These are phyloP conservation scores for Cranoglanis bouderius DNA, from an alignment of 2,113 vertebrate species.

Conservation along the genomic window DNA sequence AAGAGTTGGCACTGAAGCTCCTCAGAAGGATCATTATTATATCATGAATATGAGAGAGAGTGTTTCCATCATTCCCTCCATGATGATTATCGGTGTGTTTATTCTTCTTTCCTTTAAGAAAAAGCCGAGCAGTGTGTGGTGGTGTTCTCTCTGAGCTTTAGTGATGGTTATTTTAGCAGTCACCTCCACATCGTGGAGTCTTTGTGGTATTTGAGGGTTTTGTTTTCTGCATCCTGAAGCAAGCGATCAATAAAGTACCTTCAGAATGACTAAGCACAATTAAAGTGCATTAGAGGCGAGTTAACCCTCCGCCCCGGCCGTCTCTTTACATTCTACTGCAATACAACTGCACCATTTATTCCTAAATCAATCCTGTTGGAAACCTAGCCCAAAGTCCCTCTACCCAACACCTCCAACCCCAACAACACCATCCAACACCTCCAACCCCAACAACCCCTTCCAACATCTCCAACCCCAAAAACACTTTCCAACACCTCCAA, in stretches of 20 bases:
- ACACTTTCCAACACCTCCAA: background rate
- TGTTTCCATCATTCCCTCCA: background rate
- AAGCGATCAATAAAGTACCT: conserved; percentile 29
- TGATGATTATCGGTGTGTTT: background rate
- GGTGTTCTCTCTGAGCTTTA: background rate
- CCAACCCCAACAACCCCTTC: background rate
- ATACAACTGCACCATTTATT: background rate
- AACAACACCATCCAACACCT: background rate
- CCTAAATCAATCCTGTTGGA: background rate
- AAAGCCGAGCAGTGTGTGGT: background rate
- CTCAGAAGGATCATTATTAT: background rate
- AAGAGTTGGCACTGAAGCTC: background rate
- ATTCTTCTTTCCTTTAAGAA: background rate
- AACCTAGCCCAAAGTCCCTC: background rate
- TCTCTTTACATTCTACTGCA: background rate
- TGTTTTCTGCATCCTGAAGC: background rate
- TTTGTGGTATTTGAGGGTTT: background rate
- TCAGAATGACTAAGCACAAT: conserved; percentile 37
- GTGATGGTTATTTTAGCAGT: background rate
- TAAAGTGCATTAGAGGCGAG: conserved; percentile 5
- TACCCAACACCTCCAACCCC: background rate
- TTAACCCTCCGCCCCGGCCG: background rate
- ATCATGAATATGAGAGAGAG: background rate
- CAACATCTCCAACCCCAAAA: background rate
- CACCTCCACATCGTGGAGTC: background rate